phyloP scores from a whole-genome alignment of 2,888 invertebrate genomes.

The Cosmopolites sordidus region DNA sequence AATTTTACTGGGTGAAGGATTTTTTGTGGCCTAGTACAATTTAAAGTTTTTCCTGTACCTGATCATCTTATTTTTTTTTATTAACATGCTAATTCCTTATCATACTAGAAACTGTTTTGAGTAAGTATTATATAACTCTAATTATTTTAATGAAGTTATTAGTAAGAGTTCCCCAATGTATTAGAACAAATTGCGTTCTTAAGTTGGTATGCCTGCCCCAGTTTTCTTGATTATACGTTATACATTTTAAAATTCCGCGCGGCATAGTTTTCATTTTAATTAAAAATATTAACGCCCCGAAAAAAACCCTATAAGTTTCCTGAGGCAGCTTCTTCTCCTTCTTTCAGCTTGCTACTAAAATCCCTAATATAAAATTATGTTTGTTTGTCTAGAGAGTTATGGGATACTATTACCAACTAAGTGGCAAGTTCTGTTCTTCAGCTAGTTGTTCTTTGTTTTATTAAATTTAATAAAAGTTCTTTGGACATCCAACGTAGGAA shows the following conservation, averaged over 20 bases:
- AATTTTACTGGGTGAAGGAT: no score
- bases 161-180: neutral
- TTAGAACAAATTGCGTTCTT: conserved; percentile 3
- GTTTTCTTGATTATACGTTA: neutral
- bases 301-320: conserved; percentile 9
- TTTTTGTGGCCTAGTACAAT: no score
- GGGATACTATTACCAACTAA: conserved; percentile 10
- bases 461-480: conserved; percentile 10
- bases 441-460: conserved; percentile 13
- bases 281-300: conserved; percentile 9
- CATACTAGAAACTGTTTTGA: no score
- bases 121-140: no score
- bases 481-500: conserved; percentile 5
- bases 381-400: conserved; percentile 14
- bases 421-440: conserved; percentile 11
- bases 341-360: conserved; percentile 4
- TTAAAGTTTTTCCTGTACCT: no score
- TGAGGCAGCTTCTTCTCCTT: conserved; percentile 3
- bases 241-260: neutral
- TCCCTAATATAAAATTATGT: conserved; percentile 15
- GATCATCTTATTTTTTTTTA: no score
- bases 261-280: conserved; percentile 8
- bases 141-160: no score
- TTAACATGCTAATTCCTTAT: no score
- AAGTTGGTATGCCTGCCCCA: neutral